These are phyloP conservation scores for Anastrepha ludens DNA, from an alignment of 1,140 invertebrate genomes.

Conservation along the genomic window DNA sequence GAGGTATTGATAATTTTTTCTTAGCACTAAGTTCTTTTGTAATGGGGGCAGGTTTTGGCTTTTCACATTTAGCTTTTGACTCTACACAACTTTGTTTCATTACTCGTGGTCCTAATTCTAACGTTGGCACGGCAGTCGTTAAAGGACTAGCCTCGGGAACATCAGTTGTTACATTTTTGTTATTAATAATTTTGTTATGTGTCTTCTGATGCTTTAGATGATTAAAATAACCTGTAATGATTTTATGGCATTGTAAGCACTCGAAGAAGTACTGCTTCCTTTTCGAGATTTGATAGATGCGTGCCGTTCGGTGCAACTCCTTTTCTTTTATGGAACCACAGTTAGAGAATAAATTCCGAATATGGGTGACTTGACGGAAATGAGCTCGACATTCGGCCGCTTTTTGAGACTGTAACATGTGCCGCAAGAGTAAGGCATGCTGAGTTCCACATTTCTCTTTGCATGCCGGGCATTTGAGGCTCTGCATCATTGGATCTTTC, in stretches of 20 bases:
- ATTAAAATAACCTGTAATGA: slow-evolving; percentile 51
- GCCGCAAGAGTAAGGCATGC: slow-evolving; percentile 1
- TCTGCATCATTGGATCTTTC: slow-evolving; percentile 58
- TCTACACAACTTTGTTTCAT: neutral
- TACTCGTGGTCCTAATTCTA: neutral
- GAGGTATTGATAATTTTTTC: neutral
- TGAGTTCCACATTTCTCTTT: slow-evolving; percentile 28
- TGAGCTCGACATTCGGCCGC: neutral
- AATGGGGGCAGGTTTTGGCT: neutral
- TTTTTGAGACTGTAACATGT: neutral
- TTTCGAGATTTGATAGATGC: slow-evolving; percentile 49
- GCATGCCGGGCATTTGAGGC: slow-evolving; percentile 55
- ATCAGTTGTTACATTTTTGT: neutral
- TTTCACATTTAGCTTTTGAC: slow-evolving; percentile 37
- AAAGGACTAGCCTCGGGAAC: neutral
- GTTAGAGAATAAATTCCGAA: slow-evolving; percentile 14
- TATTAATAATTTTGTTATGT: neutral
- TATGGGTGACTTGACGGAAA: slow-evolving; percentile 22
- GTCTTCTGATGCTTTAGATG: slow-evolving; percentile 49
- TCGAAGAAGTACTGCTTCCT: slow-evolving; percentile 55
- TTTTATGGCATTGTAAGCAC: slow-evolving; percentile 55
- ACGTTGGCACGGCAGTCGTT: neutral
- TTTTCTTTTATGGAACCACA: slow-evolving; percentile 47
- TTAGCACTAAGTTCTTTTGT: neutral
- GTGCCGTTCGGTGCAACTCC: slow-evolving; percentile 38